Evolutionary conservation across 2,113 vertebrate species (phyloP).

Genomic region (Taurulus bubalis): DNA sequence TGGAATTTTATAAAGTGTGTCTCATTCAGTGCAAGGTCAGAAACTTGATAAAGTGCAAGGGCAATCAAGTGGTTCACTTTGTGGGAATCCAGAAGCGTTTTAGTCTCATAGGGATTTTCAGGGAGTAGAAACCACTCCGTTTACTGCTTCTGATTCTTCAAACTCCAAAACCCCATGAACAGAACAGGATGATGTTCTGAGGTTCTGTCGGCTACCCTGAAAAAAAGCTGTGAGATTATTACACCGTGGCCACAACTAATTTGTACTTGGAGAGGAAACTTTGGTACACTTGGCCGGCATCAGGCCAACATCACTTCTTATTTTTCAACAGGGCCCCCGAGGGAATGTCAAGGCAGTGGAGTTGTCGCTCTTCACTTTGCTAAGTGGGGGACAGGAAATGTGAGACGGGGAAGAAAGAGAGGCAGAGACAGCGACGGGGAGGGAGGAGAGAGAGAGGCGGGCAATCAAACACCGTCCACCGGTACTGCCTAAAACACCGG

Average conservation of each 20-base stretch:
- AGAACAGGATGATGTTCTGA: background rate
- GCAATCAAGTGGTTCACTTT: background rate
- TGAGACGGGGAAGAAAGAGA: slow-evolving; percentile 31
- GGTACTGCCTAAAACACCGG: background rate
- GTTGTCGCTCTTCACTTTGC: slow-evolving; percentile 42
- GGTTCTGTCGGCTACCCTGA: background rate
- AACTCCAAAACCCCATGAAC: background rate
- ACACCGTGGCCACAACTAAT: background rate
- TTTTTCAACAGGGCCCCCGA: slow-evolving; percentile 22
- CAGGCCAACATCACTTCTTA: slow-evolving; percentile 34
- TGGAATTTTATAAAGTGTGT: background rate
- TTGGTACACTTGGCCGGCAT: slow-evolving; percentile 4
- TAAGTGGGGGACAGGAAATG: slow-evolving; percentile 47
- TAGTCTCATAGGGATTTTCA: background rate
- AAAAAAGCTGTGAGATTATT: background rate
- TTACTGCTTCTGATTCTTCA: too few species aligned
- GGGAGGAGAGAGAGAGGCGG: background rate
- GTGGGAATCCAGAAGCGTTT: background rate
- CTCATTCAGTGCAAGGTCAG: slow-evolving; percentile 4
- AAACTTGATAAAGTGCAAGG: background rate
- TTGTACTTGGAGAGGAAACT: slow-evolving; percentile 13
- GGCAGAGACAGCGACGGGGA: slow-evolving; percentile 16
- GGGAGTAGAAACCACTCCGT: background rate
- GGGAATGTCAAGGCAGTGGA: slow-evolving; percentile 41
- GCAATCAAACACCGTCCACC: slow-evolving; percentile 7